These are phyloP conservation scores for Oncorhynchus kisutch DNA, from an alignment of 2,113 vertebrate genomes.

Conservation along the genomic window DNA sequence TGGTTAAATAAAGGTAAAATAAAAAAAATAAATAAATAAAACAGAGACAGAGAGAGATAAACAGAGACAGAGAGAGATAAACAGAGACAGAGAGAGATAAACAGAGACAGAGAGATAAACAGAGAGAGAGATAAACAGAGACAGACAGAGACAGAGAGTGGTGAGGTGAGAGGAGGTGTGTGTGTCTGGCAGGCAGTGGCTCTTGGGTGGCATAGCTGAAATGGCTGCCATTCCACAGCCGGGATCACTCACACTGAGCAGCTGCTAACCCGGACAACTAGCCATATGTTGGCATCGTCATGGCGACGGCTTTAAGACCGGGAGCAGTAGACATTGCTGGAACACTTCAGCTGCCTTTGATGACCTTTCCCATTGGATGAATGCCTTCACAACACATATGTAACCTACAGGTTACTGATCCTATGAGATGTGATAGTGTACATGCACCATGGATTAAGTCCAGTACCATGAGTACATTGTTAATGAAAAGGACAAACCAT, in stretches of 20 bases:
- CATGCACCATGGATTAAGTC: no score
- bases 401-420: no score
- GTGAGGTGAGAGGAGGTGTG: neutral
- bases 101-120: neutral
- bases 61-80: no score
- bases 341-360: neutral
- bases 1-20: no score
- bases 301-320: slow-evolving; percentile 17
- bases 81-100: no score
- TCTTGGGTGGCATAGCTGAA: slow-evolving; percentile 37
- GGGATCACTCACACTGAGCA: slow-evolving; percentile 35
- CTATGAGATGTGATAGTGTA: no score
- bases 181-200: slow-evolving; percentile 5
- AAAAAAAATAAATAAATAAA: no score
- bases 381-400: no score
- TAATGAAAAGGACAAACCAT: no score
- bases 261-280: slow-evolving; percentile 29
- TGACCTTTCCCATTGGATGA: neutral
- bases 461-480: no score
- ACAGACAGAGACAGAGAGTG: neutral
- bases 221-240: slow-evolving; percentile 34
- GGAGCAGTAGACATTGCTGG: neutral
- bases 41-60: neutral
- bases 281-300: slow-evolving; percentile 34
- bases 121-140: neutral